Conservation (phyloP, 2,888 invertebrate genomes). For the Beris morrisii region DNA sequence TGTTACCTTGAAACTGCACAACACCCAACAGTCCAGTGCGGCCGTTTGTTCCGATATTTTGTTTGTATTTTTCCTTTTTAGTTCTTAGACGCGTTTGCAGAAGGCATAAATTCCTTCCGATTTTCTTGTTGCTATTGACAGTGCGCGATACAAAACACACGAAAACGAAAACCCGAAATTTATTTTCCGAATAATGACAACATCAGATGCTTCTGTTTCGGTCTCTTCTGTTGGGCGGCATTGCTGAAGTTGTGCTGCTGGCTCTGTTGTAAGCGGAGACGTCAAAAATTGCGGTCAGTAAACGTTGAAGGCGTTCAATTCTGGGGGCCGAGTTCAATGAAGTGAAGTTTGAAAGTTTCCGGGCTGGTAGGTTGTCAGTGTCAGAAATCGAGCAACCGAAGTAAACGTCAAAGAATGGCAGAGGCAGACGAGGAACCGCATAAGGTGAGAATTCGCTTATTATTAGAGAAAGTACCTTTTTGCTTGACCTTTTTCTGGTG, state of each 20-base stretch:
- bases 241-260: constrained; percentile 2
- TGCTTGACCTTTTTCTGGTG: no score
- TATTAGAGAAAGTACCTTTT: no score
- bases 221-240: not conserved
- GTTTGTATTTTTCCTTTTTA: no score
- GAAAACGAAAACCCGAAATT: constrained; percentile 16
- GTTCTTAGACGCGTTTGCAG: no score
- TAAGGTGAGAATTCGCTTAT: constrained; percentile 6
- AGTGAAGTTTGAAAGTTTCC: no score
- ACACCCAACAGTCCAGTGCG: no score
- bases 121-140: constrained; percentile 31
- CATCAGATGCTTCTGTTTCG: not conserved
- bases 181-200: constrained; percentile 15
- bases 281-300: constrained; percentile 1
- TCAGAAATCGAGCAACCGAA: not conserved
- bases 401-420: constrained; percentile 10
- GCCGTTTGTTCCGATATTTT: no score
- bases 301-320: constrained; percentile 15
- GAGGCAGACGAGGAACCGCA: constrained; percentile 14
- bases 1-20: no score
- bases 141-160: constrained; percentile 26
- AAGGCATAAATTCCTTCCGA: not conserved
- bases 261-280: constrained; percentile 6
- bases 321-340: not conserved
- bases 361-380: no score